Evolutionary conservation across 2,113 vertebrate genomes (phyloP), one percentile per base, ranked within the genome.

Genomic region (Chloropsis cyanopogon): DNA sequence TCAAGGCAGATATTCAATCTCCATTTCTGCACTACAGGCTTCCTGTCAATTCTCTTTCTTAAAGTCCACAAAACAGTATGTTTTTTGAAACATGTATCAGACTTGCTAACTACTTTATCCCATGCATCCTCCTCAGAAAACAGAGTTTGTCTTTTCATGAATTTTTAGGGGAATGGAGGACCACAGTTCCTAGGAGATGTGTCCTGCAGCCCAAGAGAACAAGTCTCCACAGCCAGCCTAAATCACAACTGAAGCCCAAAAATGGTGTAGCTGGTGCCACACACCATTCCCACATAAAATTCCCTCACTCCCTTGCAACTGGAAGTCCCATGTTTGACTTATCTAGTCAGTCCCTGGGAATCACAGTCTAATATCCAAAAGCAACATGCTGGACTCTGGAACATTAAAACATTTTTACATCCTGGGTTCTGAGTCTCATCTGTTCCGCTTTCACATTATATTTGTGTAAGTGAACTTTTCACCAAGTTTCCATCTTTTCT

Each of bases 211-310:
- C 53, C 82, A 63, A 54, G 21, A 84, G 49, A 77, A 28, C 2
- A 59, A 50, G 49, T 39, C 42, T 35, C 42, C 47, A 10, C 1
- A 23, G 72, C 63, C 26, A 81, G 39, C 39, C 54, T 64, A 33
- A 90, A 77, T 50, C 1, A 4, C 49, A 84, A 6, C 19, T 23
- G 53, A 83, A n/a, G 11, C 42, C 63, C 2, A 2, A 8, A 33
- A 66, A 39, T 10, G 28, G 42, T 28, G 22, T 12, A 29, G 39
- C 6, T 0, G 0, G 0, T 56, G 57, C n/a, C 28, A 35, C n/a
- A 75, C 3, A 14, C 10, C 23, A 64, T 29, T 77, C 28, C 35
- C 59, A 56, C 29, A 57, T 3, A 9, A 26, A 69, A n/a, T 24
- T 64, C 33, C 41, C 49, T 88, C 0, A 0, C 35, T 33, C 35